Percentiles rank a stretch among this genome's conserved stretches.
Conservation (phyloP, 2,888 invertebrate species). For the Amaurobius ferox region DNA sequence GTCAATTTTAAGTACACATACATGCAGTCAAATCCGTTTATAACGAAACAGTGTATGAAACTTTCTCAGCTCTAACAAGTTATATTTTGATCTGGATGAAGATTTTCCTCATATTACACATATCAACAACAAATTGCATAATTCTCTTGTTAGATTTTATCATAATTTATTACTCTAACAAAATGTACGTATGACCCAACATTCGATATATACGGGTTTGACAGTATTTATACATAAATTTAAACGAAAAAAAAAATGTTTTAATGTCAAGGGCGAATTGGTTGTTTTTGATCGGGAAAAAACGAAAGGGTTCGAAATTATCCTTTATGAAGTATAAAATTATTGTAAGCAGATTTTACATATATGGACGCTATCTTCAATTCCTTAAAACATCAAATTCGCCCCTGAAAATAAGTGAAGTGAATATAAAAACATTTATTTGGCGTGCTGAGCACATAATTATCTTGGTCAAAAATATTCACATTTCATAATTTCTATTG, state of each 20-base stretch:
- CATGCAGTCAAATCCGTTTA: not conserved
- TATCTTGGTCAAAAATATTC: slow-evolving; percentile 49
- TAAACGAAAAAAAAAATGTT: not conserved
- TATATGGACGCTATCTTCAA: not conserved
- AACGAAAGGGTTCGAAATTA: not conserved
- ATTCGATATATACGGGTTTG: not conserved
- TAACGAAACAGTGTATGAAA: too few species aligned
- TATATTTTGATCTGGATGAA: too few species aligned
- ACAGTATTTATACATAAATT: not conserved
- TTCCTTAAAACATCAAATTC: not conserved
- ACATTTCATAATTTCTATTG: slow-evolving; percentile 54
- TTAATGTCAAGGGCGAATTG: not conserved
- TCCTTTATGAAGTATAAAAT: too few species aligned
- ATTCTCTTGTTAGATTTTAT: too few species aligned
- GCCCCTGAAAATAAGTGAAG: not conserved
- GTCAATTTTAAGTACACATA: not conserved
- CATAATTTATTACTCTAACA: too few species aligned
- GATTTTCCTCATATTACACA: too few species aligned
- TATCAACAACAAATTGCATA: too few species aligned
- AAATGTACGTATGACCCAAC: too few species aligned
- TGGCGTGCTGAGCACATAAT: slow-evolving; percentile 53
- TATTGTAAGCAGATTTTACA: too few species aligned
- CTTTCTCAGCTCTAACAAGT: too few species aligned
- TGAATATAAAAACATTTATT: slow-evolving; percentile 23
- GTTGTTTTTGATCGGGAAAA: not conserved